These are phyloP conservation scores for Leucopsar rothschildi DNA, from an alignment of 2,113 vertebrate genomes.

Conservation along the genomic window DNA sequence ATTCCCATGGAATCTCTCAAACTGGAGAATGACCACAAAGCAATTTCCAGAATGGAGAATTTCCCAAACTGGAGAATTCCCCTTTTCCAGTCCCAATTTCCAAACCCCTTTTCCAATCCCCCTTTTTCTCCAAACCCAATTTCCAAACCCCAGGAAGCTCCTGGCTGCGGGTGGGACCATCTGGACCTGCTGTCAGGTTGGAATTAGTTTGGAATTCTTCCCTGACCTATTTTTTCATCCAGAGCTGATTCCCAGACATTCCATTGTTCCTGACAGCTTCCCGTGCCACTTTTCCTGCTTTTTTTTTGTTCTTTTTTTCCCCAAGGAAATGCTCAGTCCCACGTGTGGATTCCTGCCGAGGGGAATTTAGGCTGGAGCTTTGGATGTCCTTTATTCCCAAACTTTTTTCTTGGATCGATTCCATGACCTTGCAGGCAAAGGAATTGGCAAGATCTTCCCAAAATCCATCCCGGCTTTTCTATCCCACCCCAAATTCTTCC, in stretches of 20 bases:
- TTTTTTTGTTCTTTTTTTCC: not conserved
- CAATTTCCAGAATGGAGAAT: not conserved
- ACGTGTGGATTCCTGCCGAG: not conserved
- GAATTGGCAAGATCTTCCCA: not conserved
- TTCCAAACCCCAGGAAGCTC: not conserved
- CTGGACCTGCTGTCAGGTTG: not conserved
- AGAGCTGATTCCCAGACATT: not conserved
- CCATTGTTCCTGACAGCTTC: not conserved
- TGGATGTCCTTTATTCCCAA: not conserved
- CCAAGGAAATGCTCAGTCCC: not conserved
- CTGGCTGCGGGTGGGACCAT: not conserved
- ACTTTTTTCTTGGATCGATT: not conserved
- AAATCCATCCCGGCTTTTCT: not conserved
- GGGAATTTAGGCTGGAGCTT: not conserved
- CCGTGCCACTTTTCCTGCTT: accelerated
- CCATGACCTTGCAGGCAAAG: not conserved
- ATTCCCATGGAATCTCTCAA: not conserved
- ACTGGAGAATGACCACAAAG: not conserved
- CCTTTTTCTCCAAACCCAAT: not conserved
- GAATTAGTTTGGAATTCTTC: not conserved
- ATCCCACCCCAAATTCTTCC: not conserved
- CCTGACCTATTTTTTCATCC: not conserved
- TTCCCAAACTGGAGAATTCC: not conserved
- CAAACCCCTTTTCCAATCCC: not conserved
- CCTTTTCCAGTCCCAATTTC: not conserved